A percentile compares a stretch with the other conserved stretches of the same genome.
phyloP scores from a whole-genome alignment of 2,797 vertebrate genomes.

The Lycodopsis pacificus region DNA sequence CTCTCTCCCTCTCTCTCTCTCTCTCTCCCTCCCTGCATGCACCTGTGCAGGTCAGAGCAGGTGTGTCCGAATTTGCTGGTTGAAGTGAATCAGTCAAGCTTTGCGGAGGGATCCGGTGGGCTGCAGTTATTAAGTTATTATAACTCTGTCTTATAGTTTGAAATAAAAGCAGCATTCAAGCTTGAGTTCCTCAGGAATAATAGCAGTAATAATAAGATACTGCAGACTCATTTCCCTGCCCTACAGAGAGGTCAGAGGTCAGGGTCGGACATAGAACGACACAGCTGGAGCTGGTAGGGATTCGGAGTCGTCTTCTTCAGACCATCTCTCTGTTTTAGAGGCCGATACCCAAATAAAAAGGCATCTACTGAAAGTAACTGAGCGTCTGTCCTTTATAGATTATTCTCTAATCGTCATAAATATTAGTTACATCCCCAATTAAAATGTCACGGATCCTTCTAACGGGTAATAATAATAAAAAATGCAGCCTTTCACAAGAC shows the following conservation, averaged over 20 bases:
- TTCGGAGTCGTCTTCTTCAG: background rate
- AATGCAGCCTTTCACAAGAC: constrained; percentile 55
- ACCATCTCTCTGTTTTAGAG: background rate
- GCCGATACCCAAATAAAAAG: background rate
- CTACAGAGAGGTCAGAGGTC: constrained; percentile 28
- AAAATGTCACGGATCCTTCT: constrained; percentile 63
- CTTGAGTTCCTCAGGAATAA: background rate
- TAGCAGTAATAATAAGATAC: constrained; percentile 31
- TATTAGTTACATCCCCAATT: constrained; percentile 52
- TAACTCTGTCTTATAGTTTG: constrained; percentile 39
- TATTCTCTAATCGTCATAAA: constrained; percentile 33
- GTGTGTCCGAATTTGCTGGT: constrained; percentile 47
- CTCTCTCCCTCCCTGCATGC: constrained; percentile 37
- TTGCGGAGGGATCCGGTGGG: constrained; percentile 48
- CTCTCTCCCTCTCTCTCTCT: background rate
- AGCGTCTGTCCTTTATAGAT: background rate
- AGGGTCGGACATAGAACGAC: background rate
- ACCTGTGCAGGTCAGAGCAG: constrained; percentile 69
- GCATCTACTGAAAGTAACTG: background rate
- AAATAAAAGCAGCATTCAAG: constrained; percentile 24
- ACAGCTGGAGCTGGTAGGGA: background rate
- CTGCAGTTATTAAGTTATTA: constrained; percentile 56
- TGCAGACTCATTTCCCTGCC: constrained; percentile 18
- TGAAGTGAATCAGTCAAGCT: constrained; percentile 66
- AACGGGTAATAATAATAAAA: constrained; percentile 65